These are phyloP conservation scores for Subanguina moxae DNA, from an alignment of 1,140 invertebrate genomes.

Conservation along the genomic window DNA sequence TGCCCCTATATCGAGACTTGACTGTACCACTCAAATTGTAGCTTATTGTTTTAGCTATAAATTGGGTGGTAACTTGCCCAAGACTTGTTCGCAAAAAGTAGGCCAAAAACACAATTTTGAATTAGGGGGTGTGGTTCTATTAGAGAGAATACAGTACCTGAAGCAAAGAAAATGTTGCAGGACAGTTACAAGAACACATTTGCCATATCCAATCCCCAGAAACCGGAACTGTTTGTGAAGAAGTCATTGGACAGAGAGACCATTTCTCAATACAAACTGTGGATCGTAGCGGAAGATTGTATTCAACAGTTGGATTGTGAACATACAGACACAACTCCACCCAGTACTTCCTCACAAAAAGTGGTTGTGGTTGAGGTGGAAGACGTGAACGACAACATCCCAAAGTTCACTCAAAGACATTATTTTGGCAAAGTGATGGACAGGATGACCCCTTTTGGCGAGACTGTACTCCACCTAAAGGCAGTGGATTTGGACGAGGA, in stretches of 20 bases:
- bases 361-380: constrained; percentile 3
- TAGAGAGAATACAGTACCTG: too few species aligned
- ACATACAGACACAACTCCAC: not conserved
- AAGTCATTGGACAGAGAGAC: not conserved
- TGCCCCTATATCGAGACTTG: too few species aligned
- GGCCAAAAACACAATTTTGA: too few species aligned
- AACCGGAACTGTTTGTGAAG: not conserved
- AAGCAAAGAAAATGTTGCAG: not conserved
- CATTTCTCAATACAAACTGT: not conserved
- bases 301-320: not conserved
- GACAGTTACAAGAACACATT: not conserved
- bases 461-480: not conserved
- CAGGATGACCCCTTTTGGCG: not conserved
- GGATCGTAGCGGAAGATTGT: not conserved
- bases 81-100: too few species aligned
- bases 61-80: too few species aligned
- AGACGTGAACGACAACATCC: not conserved
- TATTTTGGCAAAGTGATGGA: not conserved
- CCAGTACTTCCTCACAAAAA: not conserved
- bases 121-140: too few species aligned
- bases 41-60: too few species aligned
- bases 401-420: not conserved
- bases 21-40: too few species aligned
- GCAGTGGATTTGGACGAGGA: constrained; percentile 2
- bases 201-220: not conserved